Evolutionary conservation across 1,140 invertebrate genomes (phyloP).

Genomic region (Chelonus insularis): DNA sequence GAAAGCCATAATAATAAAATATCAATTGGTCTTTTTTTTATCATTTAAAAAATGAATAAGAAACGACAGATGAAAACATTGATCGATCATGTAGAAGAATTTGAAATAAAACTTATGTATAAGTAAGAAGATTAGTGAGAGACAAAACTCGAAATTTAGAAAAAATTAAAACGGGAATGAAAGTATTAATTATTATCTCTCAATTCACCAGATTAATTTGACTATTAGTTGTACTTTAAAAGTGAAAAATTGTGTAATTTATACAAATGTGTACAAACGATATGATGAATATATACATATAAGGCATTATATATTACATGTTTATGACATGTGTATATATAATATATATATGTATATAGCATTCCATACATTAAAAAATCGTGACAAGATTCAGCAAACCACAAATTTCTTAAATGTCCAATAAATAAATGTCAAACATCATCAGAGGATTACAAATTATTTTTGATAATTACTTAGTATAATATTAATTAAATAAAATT

Average conservation of each 20-base stretch:
- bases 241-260: conserved; percentile 59
- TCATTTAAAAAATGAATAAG: no score
- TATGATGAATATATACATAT: conserved; percentile 49
- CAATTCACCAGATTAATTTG: conserved; percentile 32
- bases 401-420: conserved; percentile 61
- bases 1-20: no score
- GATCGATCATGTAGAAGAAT: no score
- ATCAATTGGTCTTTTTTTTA: no score
- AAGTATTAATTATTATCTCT: neutral
- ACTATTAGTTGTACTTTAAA: conserved; percentile 48
- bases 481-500: conserved; percentile 34
- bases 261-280: conserved; percentile 59
- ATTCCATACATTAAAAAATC: conserved; percentile 59
- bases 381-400: conserved; percentile 62
- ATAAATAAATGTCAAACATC: conserved; percentile 59
- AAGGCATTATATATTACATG: conserved; percentile 26
- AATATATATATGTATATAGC: conserved; percentile 43
- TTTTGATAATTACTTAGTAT: conserved; percentile 48
- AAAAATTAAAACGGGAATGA: neutral
- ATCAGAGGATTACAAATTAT: conserved; percentile 36
- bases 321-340: conserved; percentile 36
- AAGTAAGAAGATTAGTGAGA: neutral
- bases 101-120: neutral
- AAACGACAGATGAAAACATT: no score
- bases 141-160: neutral